Evolutionary conservation across 1,140 invertebrate genomes (phyloP).

Genomic region (Drosophila murphyi): DNA sequence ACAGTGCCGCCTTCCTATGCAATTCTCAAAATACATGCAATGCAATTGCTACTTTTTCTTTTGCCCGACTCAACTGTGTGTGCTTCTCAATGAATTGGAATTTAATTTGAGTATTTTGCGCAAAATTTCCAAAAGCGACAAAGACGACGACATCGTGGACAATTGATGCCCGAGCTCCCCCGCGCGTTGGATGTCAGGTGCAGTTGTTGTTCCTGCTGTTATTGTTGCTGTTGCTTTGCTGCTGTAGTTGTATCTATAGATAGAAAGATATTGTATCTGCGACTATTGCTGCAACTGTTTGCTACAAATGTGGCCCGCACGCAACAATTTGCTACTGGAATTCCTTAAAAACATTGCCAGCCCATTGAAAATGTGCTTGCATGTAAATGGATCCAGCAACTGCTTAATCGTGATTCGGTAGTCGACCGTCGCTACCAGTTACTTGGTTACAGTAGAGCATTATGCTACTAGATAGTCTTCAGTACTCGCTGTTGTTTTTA

Average conservation of each 20-base stretch:
- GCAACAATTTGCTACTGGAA: slow-evolving; percentile 84
- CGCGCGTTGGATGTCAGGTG: slow-evolving; percentile 69
- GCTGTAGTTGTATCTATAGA: slow-evolving; percentile 29
- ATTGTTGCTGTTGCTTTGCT: slow-evolving; percentile 28
- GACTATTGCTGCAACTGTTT: slow-evolving; percentile 28
- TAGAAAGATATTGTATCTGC: slow-evolving; percentile 61
- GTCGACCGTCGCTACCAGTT: slow-evolving; percentile 8
- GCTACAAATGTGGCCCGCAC: slow-evolving; percentile 75
- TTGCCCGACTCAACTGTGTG: slow-evolving; percentile 20
- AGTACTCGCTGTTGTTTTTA: not conserved
- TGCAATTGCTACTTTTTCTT: slow-evolving; percentile 66
- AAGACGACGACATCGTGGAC: slow-evolving; percentile 76
- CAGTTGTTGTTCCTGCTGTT: slow-evolving; percentile 37
- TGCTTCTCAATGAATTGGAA: slow-evolving; percentile 83
- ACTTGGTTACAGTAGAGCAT: not conserved
- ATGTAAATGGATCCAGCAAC: slow-evolving; percentile 69
- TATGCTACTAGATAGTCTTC: not conserved
- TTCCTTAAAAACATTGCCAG: slow-evolving; percentile 52
- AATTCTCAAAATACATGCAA: slow-evolving; percentile 45
- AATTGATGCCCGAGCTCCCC: slow-evolving; percentile 75
- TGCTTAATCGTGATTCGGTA: slow-evolving; percentile 78
- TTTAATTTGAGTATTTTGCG: slow-evolving; percentile 83
- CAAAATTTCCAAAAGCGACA: slow-evolving; percentile 74
- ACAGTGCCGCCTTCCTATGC: slow-evolving; percentile 57
- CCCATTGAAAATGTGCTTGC: slow-evolving; percentile 51